phyloP scores from a whole-genome alignment of 2,113 vertebrate species.

The Cygnus atratus region DNA sequence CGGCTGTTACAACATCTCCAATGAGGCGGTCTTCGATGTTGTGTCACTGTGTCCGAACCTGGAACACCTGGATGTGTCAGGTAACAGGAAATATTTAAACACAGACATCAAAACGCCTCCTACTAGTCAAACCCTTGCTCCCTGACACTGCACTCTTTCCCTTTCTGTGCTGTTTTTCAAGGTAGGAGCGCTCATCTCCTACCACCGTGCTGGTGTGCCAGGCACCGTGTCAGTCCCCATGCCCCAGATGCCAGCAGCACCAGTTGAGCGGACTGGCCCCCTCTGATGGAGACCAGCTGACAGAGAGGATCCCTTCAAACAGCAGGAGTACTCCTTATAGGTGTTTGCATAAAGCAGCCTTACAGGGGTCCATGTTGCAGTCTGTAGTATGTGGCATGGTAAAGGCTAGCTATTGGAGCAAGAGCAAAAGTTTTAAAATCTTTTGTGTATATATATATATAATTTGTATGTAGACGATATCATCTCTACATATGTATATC shows the following conservation, averaged over 20 bases:
- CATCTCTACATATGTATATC: neutral
- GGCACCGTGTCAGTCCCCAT: neutral
- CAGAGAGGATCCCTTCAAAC: neutral
- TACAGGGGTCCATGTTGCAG: neutral
- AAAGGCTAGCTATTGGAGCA: neutral
- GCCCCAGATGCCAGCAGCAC: neutral
- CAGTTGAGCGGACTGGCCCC: neutral
- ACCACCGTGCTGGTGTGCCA: neutral
- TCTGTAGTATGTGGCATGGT: neutral
- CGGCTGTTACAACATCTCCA: conserved; percentile 95
- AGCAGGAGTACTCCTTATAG: fast-evolving
- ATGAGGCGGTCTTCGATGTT: conserved; percentile 93
- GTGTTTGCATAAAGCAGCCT: neutral
- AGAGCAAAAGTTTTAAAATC: neutral
- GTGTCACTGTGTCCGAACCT: conserved; percentile 95
- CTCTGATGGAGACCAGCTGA: neutral
- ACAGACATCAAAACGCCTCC: neutral
- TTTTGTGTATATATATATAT: neutral
- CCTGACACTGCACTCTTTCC: fast-evolving
- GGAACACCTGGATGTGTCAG: conserved; percentile 96
- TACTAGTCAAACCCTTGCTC: neutral
- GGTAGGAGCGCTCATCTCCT: neutral
- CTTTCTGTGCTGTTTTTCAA: neutral
- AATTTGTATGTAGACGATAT: neutral
- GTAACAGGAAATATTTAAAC: conserved; percentile 68